Conservation (phyloP, 2,888 invertebrate genomes). For the Odontothrips loti region DNA sequence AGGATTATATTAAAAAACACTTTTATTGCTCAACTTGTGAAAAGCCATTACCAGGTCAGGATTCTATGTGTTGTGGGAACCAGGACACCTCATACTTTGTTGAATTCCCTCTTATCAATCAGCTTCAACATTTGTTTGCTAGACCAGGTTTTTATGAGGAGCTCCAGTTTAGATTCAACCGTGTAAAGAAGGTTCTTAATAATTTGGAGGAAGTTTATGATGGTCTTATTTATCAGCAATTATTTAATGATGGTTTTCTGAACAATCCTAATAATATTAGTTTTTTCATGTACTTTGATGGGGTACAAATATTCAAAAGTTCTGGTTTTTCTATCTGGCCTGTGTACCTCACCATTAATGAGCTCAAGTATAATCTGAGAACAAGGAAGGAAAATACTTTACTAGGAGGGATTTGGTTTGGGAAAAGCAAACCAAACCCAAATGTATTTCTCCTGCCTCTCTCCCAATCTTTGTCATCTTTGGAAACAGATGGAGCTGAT, state of each 20-base stretch:
- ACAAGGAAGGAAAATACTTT: background rate
- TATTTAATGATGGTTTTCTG: background rate
- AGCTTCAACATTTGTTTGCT: background rate
- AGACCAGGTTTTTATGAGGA: background rate
- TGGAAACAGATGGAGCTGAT: background rate
- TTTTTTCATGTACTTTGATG: background rate
- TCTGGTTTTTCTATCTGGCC: background rate
- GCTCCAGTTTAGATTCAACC: background rate
- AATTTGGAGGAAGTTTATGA: background rate
- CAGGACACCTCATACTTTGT: background rate
- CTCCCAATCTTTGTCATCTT: background rate
- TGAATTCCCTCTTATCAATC: background rate
- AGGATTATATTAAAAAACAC: background rate
- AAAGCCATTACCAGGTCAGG: background rate
- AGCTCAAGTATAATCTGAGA: background rate
- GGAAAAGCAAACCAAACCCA: background rate
- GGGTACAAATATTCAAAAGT: background rate
- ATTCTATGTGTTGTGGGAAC: background rate
- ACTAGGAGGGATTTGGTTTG: background rate
- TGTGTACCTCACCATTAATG: background rate
- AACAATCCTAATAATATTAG: background rate
- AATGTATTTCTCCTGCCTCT: background rate
- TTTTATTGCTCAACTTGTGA: background rate
- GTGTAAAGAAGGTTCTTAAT: background rate
- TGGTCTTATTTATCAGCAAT: background rate